Evolutionary conservation across 2,113 vertebrate species (phyloP).

Genomic region (rabbit (Oryctolagus cuniculus)): mOryCun1.1 NC_091434.1:98434001-98434500

Average conservation of each 20-base stretch:
- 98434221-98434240: background rate
- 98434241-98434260: background rate
- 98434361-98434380: background rate
- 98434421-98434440: background rate
- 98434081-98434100: constrained; percentile 21
- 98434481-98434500: background rate
- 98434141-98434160: constrained; percentile 59
- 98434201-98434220: constrained; percentile 15
- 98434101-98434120: constrained; percentile 39
- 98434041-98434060: constrained; percentile 43
- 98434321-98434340: constrained; percentile 52
- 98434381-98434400: background rate
- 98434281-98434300: constrained; percentile 31
- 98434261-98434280: constrained; percentile 12
- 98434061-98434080: constrained; percentile 47
- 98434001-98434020: background rate
- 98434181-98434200: constrained; percentile 51
- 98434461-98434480: background rate
- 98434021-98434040: constrained; percentile 34
- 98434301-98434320: background rate
- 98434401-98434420: background rate
- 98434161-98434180: constrained; percentile 66
- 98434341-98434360: constrained; percentile 19
- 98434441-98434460: too few relatives aligned
- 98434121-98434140: constrained; percentile 13